Percentiles rank a stretch among this genome's conserved stretches.
phyloP scores from a whole-genome alignment of 2,888 invertebrate genomes.

The Latrodectus hesperus region DNA sequence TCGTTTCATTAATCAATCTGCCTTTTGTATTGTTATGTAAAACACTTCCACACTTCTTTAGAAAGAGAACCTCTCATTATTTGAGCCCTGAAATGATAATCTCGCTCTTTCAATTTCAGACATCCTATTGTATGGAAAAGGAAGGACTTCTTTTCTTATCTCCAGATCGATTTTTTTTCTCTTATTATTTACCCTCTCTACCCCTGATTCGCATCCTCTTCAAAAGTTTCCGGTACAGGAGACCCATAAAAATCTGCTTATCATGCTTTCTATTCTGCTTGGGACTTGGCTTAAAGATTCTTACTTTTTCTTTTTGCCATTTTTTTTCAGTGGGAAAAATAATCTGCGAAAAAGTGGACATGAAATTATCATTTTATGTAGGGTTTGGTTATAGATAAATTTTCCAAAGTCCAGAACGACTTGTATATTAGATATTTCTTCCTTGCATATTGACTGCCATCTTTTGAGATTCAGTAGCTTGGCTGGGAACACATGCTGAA shows the following conservation, averaged over 20 bases:
- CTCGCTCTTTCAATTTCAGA: conserved; percentile 59
- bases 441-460: too few relatives aligned
- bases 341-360: too few relatives aligned
- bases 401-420: too few relatives aligned
- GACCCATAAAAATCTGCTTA: conserved; percentile 53
- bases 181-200: neutral
- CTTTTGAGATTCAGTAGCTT: too few relatives aligned
- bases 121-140: conserved; percentile 46
- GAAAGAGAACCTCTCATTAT: conserved; percentile 58
- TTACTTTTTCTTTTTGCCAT: conserved; percentile 14
- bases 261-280: conserved; percentile 23
- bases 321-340: conserved; percentile 14
- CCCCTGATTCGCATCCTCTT: conserved; percentile 9
- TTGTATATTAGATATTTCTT: too few relatives aligned
- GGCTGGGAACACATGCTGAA: too few relatives aligned
- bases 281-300: neutral
- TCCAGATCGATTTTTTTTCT: conserved; percentile 40
- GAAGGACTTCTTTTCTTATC: conserved; percentile 44
- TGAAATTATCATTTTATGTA: too few relatives aligned
- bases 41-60: conserved; percentile 56
- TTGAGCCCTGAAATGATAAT: conserved; percentile 67
- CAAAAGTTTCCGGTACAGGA: conserved; percentile 49
- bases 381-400: too few relatives aligned
- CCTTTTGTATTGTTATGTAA: conserved; percentile 64
- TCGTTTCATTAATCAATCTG: conserved; percentile 57